Evolutionary conservation across 2,888 invertebrate genomes (phyloP), one percentile per base, ranked within the genome.

Genomic region (Spatulosminthurus flaviceps): DNA sequence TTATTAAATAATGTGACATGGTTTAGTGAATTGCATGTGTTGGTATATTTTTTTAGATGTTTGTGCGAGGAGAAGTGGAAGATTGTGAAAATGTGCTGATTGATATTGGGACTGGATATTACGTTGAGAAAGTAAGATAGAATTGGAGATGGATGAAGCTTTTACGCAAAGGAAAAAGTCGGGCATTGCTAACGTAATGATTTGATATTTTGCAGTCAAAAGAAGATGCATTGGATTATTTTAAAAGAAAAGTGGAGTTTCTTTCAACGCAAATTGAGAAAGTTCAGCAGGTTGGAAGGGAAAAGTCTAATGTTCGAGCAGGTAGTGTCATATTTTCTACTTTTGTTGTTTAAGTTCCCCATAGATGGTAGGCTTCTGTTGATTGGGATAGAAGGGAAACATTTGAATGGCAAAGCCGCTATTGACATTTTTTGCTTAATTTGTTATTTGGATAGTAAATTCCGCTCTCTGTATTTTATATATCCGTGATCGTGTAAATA

Each of bases 61-160:
- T 98, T 89, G 97, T 98, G 64, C 95, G 96, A 61, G 98, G 98
- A 1, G 92, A 92, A 86, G 90, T 98, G 80, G 91, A 92, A 81
- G 94, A 97, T 87, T 92, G 94, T 42, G 92, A 95, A 77, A 93
- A 93, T 87, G 96, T 97, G 76, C 90, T 98, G 41, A 94, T 98
- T 84, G 98, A 98, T 88, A 93, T 98, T 87, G 98, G 98, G 74
- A 98, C 98, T 75, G 97, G 98, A 82, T 98, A 98, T 88, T 98
- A 94, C 89, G 94, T 94, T 24, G 94, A 97, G 88, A 96, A 96
- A 91, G 95, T 95, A 87, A 87, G 86, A 43, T n/a, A n/a, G n/a
- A n/a, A n/a, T n/a, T n/a, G n/a, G n/a, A n/a, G n/a, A n/a, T n/a
- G n/a, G n/a, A n/a, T n/a, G n/a, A n/a, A n/a, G n/a, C n/a, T n/a